Percentiles rank a stretch among this genome's conserved stretches.
These are phyloP conservation scores for Calyptommatus sinebrachiatus DNA, from an alignment of 2,113 vertebrate species.

Conservation along the genomic window DNA sequence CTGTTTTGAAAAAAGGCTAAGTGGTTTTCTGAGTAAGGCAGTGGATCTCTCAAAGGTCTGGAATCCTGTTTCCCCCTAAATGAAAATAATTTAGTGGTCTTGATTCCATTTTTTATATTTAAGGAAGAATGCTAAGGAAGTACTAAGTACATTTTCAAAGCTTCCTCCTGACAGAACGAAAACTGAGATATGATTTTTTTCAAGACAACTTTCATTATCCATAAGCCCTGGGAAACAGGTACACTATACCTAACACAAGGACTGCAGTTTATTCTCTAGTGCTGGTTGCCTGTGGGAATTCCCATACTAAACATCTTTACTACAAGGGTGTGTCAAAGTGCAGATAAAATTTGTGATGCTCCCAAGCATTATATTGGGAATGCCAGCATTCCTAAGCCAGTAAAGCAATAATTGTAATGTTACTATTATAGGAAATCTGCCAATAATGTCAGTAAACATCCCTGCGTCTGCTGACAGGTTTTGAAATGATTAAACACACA, in stretches of 20 bases:
- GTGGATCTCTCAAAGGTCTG: slow-evolving; percentile 12
- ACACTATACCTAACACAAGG: background rate
- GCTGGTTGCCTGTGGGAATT: background rate
- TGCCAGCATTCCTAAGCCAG: no score
- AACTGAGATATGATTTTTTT: background rate
- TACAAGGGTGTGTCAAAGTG: background rate
- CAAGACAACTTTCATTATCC: background rate
- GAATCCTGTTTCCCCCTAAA: slow-evolving; percentile 29
- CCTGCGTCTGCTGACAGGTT: no score
- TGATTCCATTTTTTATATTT: slow-evolving; percentile 18
- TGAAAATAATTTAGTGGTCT: slow-evolving; percentile 20
- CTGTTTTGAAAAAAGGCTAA: slow-evolving; percentile 38
- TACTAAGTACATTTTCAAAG: background rate
- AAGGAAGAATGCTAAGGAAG: background rate
- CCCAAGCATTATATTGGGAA: no score
- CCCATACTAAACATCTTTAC: background rate
- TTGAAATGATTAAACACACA: no score
- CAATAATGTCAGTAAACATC: no score
- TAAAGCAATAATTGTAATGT: no score
- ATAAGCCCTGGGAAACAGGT: background rate
- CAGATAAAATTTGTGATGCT: no score
- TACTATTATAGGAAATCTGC: no score
- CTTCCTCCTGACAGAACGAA: background rate
- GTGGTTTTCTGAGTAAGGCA: slow-evolving; percentile 36
- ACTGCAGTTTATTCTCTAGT: background rate